These are phyloP conservation scores for Pedicia rivosa DNA, from an alignment of 2,888 invertebrate genomes.

Conservation along the genomic window DNA sequence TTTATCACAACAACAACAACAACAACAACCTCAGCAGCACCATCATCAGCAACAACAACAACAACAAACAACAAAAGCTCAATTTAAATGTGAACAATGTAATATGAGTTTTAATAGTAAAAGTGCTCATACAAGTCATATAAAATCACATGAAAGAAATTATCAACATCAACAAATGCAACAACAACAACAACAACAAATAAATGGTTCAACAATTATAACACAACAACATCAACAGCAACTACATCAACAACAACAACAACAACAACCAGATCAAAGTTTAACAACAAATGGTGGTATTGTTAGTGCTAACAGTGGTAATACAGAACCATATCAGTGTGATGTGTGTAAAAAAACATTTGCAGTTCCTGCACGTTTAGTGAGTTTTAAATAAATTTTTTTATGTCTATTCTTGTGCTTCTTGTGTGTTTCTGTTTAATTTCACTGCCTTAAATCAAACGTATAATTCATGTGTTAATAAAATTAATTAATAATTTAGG, in stretches of 20 bases:
- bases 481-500: no score
- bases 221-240: constrained; percentile 16
- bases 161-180: neutral
- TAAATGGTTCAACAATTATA: neutral
- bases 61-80: constrained; percentile 30
- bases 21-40: no score
- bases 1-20: constrained; percentile 6
- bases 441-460: no score
- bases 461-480: no score
- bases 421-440: no score
- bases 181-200: no score
- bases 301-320: constrained; percentile 18
- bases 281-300: neutral
- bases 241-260: constrained; percentile 17
- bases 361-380: constrained; percentile 73
- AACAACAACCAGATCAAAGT: neutral
- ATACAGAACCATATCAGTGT: constrained; percentile 64
- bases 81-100: constrained; percentile 51
- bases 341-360: constrained; percentile 84
- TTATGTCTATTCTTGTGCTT: no score
- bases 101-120: constrained; percentile 60
- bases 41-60: neutral
- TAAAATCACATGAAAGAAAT: constrained; percentile 44
- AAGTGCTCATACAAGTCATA: constrained; percentile 55
- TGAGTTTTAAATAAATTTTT: constrained; percentile 19